Percentiles rank a stretch among this genome's conserved stretches.
phyloP scores from a whole-genome alignment of 2,888 invertebrate genomes.

The Dolichomitus sp. region DNA sequence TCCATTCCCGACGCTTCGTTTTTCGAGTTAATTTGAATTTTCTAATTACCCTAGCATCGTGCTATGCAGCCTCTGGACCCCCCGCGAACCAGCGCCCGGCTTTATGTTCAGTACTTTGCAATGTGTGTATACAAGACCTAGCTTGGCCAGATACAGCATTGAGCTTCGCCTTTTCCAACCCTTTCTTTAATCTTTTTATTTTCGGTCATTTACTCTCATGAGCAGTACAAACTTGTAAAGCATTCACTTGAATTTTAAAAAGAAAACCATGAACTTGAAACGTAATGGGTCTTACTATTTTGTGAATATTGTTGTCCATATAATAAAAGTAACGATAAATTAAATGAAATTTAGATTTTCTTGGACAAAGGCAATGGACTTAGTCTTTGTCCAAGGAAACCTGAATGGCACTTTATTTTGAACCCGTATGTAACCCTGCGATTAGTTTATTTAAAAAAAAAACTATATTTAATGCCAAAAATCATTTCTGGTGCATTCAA shows the following conservation, averaged over 20 bases:
- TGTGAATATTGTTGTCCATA: background rate
- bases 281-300: background rate
- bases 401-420: too few relatives aligned
- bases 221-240: slow-evolving; percentile 38
- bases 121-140: slow-evolving; percentile 49
- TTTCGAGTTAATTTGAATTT: slow-evolving; percentile 86
- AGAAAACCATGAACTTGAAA: background rate
- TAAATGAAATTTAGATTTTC: too few relatives aligned
- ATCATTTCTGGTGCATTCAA: too few relatives aligned
- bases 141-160: slow-evolving; percentile 42
- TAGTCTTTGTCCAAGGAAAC: too few relatives aligned
- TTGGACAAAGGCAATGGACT: too few relatives aligned
- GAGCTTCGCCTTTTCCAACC: slow-evolving; percentile 32
- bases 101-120: slow-evolving; percentile 60
- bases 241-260: slow-evolving; percentile 10
- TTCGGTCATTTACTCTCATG: slow-evolving; percentile 28
- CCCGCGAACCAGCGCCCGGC: slow-evolving; percentile 40
- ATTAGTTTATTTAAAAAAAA: too few relatives aligned
- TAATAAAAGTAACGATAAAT: background rate
- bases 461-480: too few relatives aligned
- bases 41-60: slow-evolving; percentile 83
- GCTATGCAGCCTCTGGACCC: slow-evolving; percentile 60
- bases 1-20: slow-evolving; percentile 80
- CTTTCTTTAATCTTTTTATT: slow-evolving; percentile 28
- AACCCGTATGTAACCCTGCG: too few relatives aligned